Percentiles rank a stretch among this genome's conserved stretches.
These are phyloP conservation scores for Eristalis intricaria DNA, from an alignment of 2,888 invertebrate genomes.

Conservation along the genomic window DNA sequence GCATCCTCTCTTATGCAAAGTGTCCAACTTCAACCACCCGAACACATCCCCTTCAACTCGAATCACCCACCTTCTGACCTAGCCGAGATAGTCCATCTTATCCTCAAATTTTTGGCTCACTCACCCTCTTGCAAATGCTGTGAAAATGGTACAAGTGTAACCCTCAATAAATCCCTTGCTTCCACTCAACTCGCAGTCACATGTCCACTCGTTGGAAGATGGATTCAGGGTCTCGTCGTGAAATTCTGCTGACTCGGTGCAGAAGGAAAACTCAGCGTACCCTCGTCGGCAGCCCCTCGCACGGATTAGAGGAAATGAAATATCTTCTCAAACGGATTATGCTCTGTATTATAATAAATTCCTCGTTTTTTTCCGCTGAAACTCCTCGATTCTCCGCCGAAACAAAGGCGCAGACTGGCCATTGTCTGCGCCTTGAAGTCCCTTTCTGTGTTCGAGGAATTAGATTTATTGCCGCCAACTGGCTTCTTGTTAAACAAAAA, in stretches of 20 bases:
- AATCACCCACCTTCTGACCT: not conserved
- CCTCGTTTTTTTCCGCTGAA: constrained; percentile 15
- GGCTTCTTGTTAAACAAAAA: not conserved
- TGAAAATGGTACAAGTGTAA: not conserved
- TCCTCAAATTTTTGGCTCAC: not conserved
- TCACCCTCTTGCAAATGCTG: not conserved
- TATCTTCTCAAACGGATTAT: constrained; percentile 37
- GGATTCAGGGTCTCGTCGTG: not conserved
- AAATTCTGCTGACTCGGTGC: not conserved
- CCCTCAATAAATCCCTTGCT: not conserved
- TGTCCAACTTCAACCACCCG: too few species aligned
- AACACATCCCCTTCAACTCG: not conserved
- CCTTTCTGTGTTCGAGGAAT: constrained; percentile 27
- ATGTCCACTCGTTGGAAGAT: not conserved
- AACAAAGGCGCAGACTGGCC: constrained; percentile 19
- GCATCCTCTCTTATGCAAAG: too few species aligned
- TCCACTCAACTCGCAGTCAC: not conserved
- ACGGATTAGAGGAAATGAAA: constrained; percentile 29
- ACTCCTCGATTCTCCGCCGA: constrained; percentile 39
- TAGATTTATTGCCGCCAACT: constrained; percentile 49
- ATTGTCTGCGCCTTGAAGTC: constrained; percentile 39
- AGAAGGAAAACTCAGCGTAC: not conserved
- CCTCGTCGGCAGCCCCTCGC: constrained; percentile 5
- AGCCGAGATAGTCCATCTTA: not conserved
- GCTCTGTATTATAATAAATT: constrained; percentile 27